A percentile compares a stretch with the other conserved stretches of the same genome.
phyloP scores from a whole-genome alignment of 2,888 invertebrate genomes.

The Cacoxenus indagator region DNA sequence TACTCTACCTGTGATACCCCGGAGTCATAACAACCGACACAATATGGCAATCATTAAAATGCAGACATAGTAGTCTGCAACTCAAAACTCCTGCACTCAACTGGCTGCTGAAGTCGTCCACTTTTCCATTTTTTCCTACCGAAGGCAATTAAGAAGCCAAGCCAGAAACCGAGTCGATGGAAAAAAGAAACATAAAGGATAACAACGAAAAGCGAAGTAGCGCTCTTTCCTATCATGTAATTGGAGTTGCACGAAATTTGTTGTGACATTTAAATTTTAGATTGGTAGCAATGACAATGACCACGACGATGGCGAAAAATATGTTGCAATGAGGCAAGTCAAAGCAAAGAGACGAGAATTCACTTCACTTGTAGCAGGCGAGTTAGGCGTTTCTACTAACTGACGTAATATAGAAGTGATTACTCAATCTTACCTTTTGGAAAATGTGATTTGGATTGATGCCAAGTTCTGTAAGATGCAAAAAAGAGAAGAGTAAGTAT shows the following conservation, averaged over 20 bases:
- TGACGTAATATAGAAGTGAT: neutral
- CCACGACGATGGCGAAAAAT: too few species aligned
- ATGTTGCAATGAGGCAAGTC: neutral
- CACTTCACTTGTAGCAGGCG: too few species aligned
- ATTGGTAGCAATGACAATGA: neutral
- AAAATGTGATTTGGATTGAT: constrained; percentile 80
- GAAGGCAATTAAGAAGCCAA: constrained; percentile 21
- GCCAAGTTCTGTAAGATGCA: constrained; percentile 73
- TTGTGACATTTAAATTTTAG: neutral
- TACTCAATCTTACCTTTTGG: constrained; percentile 72
- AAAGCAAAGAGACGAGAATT: too few species aligned
- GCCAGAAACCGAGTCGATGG: neutral
- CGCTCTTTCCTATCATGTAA: neutral
- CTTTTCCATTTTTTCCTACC: neutral
- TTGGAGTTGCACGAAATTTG: neutral
- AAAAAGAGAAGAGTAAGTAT: too few species aligned
- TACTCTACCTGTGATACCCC: neutral
- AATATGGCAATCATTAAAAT: constrained; percentile 20
- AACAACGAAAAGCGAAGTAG: neutral
- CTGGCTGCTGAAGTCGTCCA: neutral
- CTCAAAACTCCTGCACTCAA: neutral
- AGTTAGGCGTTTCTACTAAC: neutral
- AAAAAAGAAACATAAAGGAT: neutral
- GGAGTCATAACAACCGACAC: neutral
- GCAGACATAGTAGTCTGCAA: neutral